Evolutionary conservation across 2,113 vertebrate genomes (phyloP), one percentile per base, ranked within the genome.

Genomic region (Aptenodytes forsteri): DNA sequence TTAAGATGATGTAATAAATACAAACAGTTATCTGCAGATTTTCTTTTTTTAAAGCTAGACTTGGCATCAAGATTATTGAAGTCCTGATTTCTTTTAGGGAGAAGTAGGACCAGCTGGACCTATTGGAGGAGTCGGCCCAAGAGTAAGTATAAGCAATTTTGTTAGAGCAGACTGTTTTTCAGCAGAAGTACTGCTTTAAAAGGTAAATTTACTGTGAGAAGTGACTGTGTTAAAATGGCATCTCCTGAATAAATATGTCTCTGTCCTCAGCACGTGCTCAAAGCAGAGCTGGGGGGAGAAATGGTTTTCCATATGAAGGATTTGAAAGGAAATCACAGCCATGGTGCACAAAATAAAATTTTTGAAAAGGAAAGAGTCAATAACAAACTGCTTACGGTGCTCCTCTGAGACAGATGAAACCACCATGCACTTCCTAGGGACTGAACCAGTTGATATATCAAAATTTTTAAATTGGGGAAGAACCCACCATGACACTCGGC

Each of bases 71-170:
- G 40, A 5, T 58, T 36, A 69, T 9, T 69, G 38, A 87, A 82
- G 9, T 76, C 71, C n/a, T 96, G 15, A 66, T 97, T 88, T 96
- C 87, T 91, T 97, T 95, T 97, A 99, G 99, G 99, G 99, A 87
- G 99, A 99, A 95, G 98, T 99, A 98, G 99, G 99, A 98, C 98
- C 98, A 83, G 32, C 97, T 59, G 99, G 99, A 96, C 98, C 99
- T 80, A 94, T 97, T 91, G 99, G 99, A 96, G 98, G 95, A 67
- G 65, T 97, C 1, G 99, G 99, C 81, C 98, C 99, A 83, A 98
- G 94, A 96, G 99, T 99, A 99, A 98, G 99, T 99, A 92, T 73
- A 47, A 85, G 40, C 75, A 47, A 58, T 80, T 83, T 78, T 40
- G 6, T 38, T 72, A 66, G 19, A 19, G 30, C 15, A 77, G 38